Evolutionary conservation across 2,797 vertebrate genomes (phyloP), one percentile per base, ranked within the genome.

Genomic region (Galaxias olidus): DNA sequence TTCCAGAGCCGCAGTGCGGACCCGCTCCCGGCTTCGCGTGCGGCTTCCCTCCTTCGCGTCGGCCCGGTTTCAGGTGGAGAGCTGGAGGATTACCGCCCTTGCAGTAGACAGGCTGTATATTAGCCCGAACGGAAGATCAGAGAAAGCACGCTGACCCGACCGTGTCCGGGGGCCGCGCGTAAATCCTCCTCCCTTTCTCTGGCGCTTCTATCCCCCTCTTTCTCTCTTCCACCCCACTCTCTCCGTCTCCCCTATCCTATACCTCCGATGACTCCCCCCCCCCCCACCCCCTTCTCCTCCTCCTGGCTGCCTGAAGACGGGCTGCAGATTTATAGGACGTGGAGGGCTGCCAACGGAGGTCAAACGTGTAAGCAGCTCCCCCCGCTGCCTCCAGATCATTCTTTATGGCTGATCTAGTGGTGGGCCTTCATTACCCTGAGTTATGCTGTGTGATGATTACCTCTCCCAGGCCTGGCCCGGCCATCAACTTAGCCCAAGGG

Each of bases 391-490:
- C 75, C 71, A 79, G 77, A 85, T 87, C 84, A 78, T 87, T 87
- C 85, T 90, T 90, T 88, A 88, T 83, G 83, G 86, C 82, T 71
- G 78, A 87, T 86, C 84, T 80, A 81, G 85, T 85, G 83, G 83
- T 59, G 62, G 69, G 84, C 86, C 83, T 89, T 88, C 86, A 90
- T 90, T 90, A 90, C 77, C 84, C 83, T 88, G 86, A 89, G 87
- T 88, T 89, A 90, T 86, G 85, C 9, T 55, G 74, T 65, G 69
- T 70, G 72, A 87, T 88, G 87, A 88, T 88, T 88, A 84, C 86
- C 78, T 81, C 74, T 81, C 80, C 82, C 81, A 79, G 79, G 77
- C 81, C 68, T 69, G 75, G 75, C 83, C 86, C 87, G 4, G 8
- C 46, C 46, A 47, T 4, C 46, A 1, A 11, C 46, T 0, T 0